phyloP scores from a whole-genome alignment of 37 sponge, comb jelly and placozoan species.

The Bolinopsis microptera region DNA sequence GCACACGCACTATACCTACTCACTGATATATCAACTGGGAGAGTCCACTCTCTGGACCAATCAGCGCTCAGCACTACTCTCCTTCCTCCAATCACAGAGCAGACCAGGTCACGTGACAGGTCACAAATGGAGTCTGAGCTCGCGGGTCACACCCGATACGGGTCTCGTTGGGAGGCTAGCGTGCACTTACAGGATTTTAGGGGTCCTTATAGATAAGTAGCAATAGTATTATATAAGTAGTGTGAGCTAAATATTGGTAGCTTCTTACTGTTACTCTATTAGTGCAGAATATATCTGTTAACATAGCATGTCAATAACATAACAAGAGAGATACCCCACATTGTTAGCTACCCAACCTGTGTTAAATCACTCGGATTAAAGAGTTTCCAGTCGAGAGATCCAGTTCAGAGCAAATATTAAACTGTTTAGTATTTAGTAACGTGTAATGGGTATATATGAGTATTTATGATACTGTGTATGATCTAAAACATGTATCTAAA shows the following conservation, averaged over 20 bases:
- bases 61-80: not conserved
- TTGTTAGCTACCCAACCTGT: too few species aligned
- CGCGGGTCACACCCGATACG: not conserved
- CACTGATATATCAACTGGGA: not conserved
- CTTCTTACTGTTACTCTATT: not conserved
- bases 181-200: not conserved
- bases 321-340: too few species aligned
- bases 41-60: not conserved
- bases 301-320: too few species aligned
- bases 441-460: too few species aligned
- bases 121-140: not conserved
- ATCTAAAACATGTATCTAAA: too few species aligned
- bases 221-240: not conserved
- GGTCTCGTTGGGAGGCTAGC: not conserved
- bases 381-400: too few species aligned
- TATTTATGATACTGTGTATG: too few species aligned
- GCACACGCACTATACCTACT: not conserved
- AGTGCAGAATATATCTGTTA: not conserved
- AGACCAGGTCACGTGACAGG: conserved; percentile 7
- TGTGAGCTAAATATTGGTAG: not conserved
- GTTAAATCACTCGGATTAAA: too few species aligned
- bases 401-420: too few species aligned
- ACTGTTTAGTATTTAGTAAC: too few species aligned
- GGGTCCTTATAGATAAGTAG: conserved; percentile 25
- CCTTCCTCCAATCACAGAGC: not conserved